Evolutionary conservation across 2,797 vertebrate species (phyloP), one percentile per base, ranked within the genome.

Genomic region (Phoxinus dragarum): DNA sequence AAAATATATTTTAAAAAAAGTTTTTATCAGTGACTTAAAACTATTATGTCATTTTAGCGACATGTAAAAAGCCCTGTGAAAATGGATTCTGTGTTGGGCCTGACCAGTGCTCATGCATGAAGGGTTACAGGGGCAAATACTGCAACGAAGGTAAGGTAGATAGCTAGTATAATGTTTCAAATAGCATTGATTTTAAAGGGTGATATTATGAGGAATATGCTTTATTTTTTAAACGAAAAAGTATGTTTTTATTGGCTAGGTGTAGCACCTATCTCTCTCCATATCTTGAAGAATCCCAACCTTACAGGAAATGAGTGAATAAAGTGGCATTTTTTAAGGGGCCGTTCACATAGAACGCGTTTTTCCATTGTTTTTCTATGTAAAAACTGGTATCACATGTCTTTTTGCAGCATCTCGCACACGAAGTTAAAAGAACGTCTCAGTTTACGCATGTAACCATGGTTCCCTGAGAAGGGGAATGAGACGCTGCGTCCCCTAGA

Each of bases 81-180:
- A 89, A 94, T 69, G 94, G 94, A 79, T 86, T 89, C 87, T 95
- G 94, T 71, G 85, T 93, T 76, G 86, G 86, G 85, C 93, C 92
- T 64, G 92, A 93, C 83, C 91, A 89, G 81, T 95, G 95, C 88
- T 92, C 84, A 56, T 95, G 95, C 86, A 89, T 88, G 86, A n/a
- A 71, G 17, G 94, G 94, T 2, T 94, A 91, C 86, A 85, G 85
- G 86, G 95, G 94, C 52, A 85, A 84, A 14, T 89, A 84, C 42
- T 95, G 94, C 88, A 90, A 93, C 73, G 88, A 94, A 91, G 95
- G 95, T 94, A 85, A 86, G 76, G 36, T n/a, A 31, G n/a, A 23
- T 49, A 68, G n/a, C 31, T 49, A 68, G 27, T 59, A 38, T 36
- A 54, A 56, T 8, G 14, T 19, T 75, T 56, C 10, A 38, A 47